Base-by-base conservation (phyloP, 53 echinoderm and acorn worm genomes). In the Glandiceps talaboti region DNA sequence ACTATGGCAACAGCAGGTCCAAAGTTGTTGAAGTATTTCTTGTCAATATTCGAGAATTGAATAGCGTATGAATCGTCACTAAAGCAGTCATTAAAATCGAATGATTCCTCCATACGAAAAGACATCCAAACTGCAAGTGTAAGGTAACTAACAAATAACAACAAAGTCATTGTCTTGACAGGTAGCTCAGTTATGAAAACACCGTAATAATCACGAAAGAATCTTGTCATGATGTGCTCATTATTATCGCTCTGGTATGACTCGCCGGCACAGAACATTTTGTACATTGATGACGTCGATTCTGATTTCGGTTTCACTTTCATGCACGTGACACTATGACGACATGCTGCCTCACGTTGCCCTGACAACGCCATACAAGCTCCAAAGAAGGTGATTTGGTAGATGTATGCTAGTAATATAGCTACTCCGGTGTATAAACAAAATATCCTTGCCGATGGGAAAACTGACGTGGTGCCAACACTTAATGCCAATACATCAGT, bases 311-410 rank as follows among this genome's bases (percentile, higher is more conserved):
- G 84, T 31, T 76, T 31, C 14, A 92, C 92, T 81, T 87, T 87
- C 77, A 80, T 83, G 77, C 79, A 87, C 1, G 92, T 87, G 29
- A 84, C 72, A 27, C 89, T 84, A 74, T 89, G 85, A 29, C 85
- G 72, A 78, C 86, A 83, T 1, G 80, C 78, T n/a, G 32, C 86
- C 73, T 85, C 89, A 1, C 89, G 77, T 0, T 33, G 64, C 0
- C 91, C 91, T 27, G 81, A 82, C 73, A 91, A 33, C 64, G 85
- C 88, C 85, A 91, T 85, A 6, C 86, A 88, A 28, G 86, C 88
- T 31, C 83, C 91, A 64, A 91, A 91, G 64, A 88, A 88, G 27
- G 91, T 91, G 1, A 91, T 76, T 77, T 85, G 85, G 29, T 85
- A 91, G 14, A 85, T 14, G 64, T 88, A 91, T 27, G 76, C 86